phyloP scores from a whole-genome alignment of 1,140 invertebrate species.

The Monomorium pharaonis region DNA sequence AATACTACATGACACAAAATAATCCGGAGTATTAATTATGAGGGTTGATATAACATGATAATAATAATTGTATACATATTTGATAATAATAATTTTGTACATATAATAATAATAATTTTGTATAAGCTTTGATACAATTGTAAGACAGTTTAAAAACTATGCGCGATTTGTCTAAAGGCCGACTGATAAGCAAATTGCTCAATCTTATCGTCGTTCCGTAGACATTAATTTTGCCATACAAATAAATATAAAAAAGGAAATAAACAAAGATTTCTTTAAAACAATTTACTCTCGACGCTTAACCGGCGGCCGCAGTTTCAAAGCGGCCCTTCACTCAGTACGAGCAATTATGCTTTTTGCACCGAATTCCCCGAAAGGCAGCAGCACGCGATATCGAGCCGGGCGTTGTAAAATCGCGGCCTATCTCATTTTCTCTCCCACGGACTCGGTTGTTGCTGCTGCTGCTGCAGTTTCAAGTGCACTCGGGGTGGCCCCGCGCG shows the following conservation, averaged over 20 bases:
- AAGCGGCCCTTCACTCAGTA: too few species aligned
- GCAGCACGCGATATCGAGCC: neutral
- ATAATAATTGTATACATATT: too few species aligned
- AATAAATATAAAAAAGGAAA: neutral
- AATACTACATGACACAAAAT: too few species aligned
- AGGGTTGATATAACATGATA: too few species aligned
- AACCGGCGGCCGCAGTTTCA: neutral
- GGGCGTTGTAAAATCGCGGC: slow-evolving; percentile 51
- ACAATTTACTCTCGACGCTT: neutral
- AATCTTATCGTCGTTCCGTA: too few species aligned
- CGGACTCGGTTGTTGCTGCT: neutral
- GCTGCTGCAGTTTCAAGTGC: slow-evolving; percentile 73
- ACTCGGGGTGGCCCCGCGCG: slow-evolving; percentile 63
- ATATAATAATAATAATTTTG: neutral
- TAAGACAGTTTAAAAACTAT: neutral
- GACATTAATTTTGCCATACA: too few species aligned
- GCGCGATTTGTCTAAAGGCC: too few species aligned
- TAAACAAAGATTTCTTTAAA: neutral
- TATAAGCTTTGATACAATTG: neutral
- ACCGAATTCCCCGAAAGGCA: neutral
- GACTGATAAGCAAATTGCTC: too few species aligned
- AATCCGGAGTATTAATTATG: too few species aligned
- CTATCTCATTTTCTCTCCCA: slow-evolving; percentile 43
- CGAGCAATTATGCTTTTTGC: neutral
- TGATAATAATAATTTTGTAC: too few species aligned